These are phyloP conservation scores for Bufo gargarizans DNA, from an alignment of 2,113 vertebrate genomes.

Conservation along the genomic window DNA sequence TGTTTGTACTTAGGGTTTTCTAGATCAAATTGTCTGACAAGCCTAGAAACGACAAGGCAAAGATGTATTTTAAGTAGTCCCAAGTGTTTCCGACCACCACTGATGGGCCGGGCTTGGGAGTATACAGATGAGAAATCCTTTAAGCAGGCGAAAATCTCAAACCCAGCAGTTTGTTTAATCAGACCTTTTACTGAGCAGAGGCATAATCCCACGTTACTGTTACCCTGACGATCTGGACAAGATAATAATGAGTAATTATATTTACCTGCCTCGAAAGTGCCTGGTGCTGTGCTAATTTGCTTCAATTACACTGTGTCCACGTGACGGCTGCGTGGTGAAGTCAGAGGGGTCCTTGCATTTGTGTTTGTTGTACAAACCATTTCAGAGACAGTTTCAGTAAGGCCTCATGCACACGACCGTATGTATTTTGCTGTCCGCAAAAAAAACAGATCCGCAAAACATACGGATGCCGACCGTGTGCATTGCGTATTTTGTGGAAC, in stretches of 20 bases:
- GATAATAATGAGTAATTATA: slow-evolving; percentile 56
- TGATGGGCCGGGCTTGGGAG: background rate
- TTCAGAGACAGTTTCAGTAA: background rate
- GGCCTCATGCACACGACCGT: no score
- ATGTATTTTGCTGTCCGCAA: no score
- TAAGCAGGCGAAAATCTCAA: background rate
- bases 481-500: no score
- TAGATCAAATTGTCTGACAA: no score
- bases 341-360: slow-evolving; percentile 8
- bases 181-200: slow-evolving; percentile 27
- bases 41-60: no score
- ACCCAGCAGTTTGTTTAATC: slow-evolving; percentile 12
- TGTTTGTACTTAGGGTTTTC: no score
- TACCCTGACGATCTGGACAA: slow-evolving; percentile 48
- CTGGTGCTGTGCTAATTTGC: slow-evolving; percentile 47
- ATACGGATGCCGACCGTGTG: no score
- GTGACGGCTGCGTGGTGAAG: slow-evolving; percentile 23
- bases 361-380: background rate
- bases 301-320: slow-evolving; percentile 43
- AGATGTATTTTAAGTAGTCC: no score
- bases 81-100: no score
- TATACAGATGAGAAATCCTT: background rate
- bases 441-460: no score
- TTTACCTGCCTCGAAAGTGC: slow-evolving; percentile 49
- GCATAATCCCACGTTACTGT: slow-evolving; percentile 45